Base-by-base conservation (phyloP, 2,888 invertebrate species). In the Koerneria pararmatus region DNA sequence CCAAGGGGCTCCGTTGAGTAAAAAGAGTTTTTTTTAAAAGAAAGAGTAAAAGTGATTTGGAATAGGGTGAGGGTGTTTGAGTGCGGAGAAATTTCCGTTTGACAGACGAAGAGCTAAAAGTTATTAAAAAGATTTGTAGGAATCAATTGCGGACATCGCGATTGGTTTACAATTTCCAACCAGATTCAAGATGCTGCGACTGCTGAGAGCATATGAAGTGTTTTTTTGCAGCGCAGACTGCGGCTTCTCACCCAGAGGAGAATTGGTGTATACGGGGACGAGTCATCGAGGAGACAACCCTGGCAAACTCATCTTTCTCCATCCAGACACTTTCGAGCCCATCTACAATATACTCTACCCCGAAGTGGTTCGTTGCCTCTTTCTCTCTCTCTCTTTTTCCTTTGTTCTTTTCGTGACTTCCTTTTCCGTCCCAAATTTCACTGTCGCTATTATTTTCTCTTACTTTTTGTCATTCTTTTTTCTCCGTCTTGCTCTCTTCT, bases 181-280 rank as follows among this genome's bases (percentile, higher is more conserved):
- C 54, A 53, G 15, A 19, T 53, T 22, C 54, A 53, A 11, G 11
- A 24, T 57, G n/a, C 15, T 22, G 29, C 19, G n/a, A 29, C 15
- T 6, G 32, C 5, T 6, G 32, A 15, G 15, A 22, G 58, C 46
- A 41, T 41, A 11, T 41, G n/a, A n/a, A n/a, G n/a, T n/a, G n/a
- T 41, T n/a, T 51, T 60, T 71, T 75, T 82, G 57, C 74, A 87
- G 87, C 74, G 88, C 89, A 4, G 88, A 88, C 72, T 87, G 88
- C 74, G 86, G 87, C 73, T 95, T 93, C 80, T 95, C 94, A 84
- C 98, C 98, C 0, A 91, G 94, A 82, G 95, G 98, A 83, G 87
- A 89, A 1, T 86, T 95, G 83, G 86, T 95, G 0, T 89, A 92
- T 34, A 95, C 97, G 0, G 94, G 93, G 2, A 89, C 90, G 58